Percentiles rank a stretch among this genome's conserved stretches.
These are phyloP conservation scores for Archocentrus centrarchus DNA, from an alignment of 2,113 vertebrate species.

Conservation along the genomic window DNA sequence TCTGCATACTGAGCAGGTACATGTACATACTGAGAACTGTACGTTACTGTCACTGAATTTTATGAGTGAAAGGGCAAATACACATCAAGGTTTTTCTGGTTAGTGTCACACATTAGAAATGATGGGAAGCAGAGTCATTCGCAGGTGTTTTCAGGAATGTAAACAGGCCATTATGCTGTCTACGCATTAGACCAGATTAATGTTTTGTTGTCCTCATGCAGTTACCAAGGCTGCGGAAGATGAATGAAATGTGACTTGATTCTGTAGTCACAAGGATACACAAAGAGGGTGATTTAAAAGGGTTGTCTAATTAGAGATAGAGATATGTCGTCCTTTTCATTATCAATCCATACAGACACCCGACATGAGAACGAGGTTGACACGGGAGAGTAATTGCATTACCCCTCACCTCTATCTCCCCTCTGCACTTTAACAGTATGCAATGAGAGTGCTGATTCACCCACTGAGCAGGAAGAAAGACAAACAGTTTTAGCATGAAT, in stretches of 20 bases:
- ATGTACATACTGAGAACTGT: neutral
- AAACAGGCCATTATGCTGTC: constrained; percentile 35
- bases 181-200: constrained; percentile 48
- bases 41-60: neutral
- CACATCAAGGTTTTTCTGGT: neutral
- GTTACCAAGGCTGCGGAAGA: constrained; percentile 60
- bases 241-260: constrained; percentile 67
- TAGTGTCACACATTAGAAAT: constrained; percentile 19
- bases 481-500: neutral
- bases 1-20: neutral
- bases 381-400: constrained; percentile 66
- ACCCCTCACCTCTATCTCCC: constrained; percentile 46
- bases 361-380: constrained; percentile 55
- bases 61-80: constrained; percentile 6
- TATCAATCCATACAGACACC: constrained; percentile 61
- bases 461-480: neutral
- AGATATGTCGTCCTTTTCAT: constrained; percentile 58
- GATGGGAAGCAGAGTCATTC: neutral
- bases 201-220: constrained; percentile 52
- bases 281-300: constrained; percentile 51
- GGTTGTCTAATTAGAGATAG: constrained; percentile 65
- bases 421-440: constrained; percentile 20
- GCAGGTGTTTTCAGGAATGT: constrained; percentile 42
- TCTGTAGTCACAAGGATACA: constrained; percentile 29
- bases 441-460: neutral